Evolutionary conservation across 2,113 vertebrate genomes (phyloP).

Genomic region (Pachypanchax playfairii): DNA sequence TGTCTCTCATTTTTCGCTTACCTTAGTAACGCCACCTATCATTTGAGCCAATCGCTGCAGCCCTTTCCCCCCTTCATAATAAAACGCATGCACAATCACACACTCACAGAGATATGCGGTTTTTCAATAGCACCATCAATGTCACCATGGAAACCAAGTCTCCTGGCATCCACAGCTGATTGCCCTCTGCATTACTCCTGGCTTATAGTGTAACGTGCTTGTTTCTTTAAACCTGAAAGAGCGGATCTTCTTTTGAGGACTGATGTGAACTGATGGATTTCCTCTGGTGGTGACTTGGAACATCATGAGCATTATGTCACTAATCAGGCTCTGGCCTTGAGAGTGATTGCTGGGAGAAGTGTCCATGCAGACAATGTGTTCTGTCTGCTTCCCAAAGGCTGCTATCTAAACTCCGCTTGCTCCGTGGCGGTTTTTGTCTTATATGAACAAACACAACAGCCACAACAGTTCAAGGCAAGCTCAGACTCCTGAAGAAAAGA

Average conservation of each 20-base stretch:
- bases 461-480: conserved; percentile 25
- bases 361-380: conserved; percentile 66
- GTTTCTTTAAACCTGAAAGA: conserved; percentile 7
- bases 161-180: conserved; percentile 54
- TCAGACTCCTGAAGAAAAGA: conserved; percentile 41
- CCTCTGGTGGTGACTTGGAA: neutral
- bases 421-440: conserved; percentile 47
- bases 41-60: conserved; percentile 53
- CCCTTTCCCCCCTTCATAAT: conserved; percentile 36
- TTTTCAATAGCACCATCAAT: conserved; percentile 48
- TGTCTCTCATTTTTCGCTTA: neutral
- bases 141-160: conserved; percentile 75
- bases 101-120: conserved; percentile 11
- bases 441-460: conserved; percentile 56
- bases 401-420: conserved; percentile 39
- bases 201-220: conserved; percentile 43
- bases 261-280: conserved; percentile 4
- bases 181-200: conserved; percentile 45
- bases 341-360: conserved; percentile 53
- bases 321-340: conserved; percentile 33
- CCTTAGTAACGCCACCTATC: conserved; percentile 46
- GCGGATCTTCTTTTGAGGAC: neutral
- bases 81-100: conserved; percentile 10
- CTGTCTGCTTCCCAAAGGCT: conserved; percentile 56
- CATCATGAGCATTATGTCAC: conserved; percentile 9